Conservation (phyloP, 2,113 vertebrate genomes). For the Cyanoderma ruficeps region DNA sequence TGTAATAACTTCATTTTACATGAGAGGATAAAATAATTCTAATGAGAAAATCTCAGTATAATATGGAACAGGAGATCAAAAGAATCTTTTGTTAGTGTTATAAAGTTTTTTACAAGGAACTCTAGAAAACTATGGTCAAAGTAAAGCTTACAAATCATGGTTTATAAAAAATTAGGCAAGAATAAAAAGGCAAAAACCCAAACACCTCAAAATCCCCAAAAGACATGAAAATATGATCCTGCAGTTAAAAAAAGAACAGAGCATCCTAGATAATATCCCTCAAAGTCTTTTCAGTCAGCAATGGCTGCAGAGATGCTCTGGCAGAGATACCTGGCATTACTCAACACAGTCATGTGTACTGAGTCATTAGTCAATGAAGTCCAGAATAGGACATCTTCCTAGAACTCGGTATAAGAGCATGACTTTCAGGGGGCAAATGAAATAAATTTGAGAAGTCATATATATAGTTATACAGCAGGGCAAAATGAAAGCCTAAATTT, state of each 20-base stretch:
- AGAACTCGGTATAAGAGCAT: neutral
- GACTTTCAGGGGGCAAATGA: neutral
- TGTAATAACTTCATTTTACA: neutral
- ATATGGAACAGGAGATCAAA: neutral
- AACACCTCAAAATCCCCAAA: rapidly evolving
- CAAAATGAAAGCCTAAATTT: neutral
- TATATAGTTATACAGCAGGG: neutral
- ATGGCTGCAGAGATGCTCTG: neutral
- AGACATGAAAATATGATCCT: neutral
- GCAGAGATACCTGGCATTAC: neutral
- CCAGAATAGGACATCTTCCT: neutral
- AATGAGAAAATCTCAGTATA: neutral
- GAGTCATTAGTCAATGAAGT: neutral
- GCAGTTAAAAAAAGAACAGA: neutral
- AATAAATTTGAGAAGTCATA: neutral
- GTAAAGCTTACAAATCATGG: neutral
- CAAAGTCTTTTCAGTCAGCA: neutral
- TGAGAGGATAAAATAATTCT: neutral
- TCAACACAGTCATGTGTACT: neutral
- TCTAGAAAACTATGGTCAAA: neutral
- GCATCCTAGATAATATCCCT: neutral
- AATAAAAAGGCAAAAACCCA: neutral
- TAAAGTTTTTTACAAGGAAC: neutral
- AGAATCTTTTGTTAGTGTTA: neutral
- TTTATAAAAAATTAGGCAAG: neutral